Conservation (phyloP, 2,888 invertebrate species). For the Tubulanus polymorphus region DNA sequence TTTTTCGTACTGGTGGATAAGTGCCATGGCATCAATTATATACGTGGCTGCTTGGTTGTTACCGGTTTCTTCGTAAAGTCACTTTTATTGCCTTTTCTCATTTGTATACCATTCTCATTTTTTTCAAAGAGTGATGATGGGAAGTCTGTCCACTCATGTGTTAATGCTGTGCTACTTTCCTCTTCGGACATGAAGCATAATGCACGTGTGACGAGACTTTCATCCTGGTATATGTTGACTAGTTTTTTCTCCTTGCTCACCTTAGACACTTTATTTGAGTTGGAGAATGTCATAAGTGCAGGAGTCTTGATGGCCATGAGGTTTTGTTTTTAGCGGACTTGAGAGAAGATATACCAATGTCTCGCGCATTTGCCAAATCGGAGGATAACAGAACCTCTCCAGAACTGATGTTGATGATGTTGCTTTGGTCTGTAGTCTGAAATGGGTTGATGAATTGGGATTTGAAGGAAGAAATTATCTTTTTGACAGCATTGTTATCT, state of each 20-base stretch:
- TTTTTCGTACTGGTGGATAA: neutral
- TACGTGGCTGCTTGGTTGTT: neutral
- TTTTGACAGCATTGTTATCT: too few relatives aligned
- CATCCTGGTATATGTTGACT: too few relatives aligned
- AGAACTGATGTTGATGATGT: neutral
- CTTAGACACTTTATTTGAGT: too few relatives aligned
- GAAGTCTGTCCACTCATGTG: neutral
- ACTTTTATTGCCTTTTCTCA: neutral
- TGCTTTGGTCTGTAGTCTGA: neutral
- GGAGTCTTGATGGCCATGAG: too few relatives aligned
- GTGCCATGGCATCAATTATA: neutral
- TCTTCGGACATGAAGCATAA: neutral
- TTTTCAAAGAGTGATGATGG: neutral
- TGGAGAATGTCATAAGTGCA: too few relatives aligned
- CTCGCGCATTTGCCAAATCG: neutral
- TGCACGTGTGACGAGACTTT: neutral
- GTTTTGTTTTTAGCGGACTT: too few relatives aligned
- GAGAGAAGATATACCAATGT: too few relatives aligned
- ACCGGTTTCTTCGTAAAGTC: neutral
- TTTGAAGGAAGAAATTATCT: too few relatives aligned
- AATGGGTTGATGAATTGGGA: slow-evolving; percentile 1
- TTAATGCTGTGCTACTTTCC: neutral
- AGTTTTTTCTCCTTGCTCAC: too few relatives aligned
- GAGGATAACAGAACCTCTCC: neutral
- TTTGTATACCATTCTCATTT: neutral